Evolutionary conservation across 2,113 vertebrate species (phyloP), one percentile per base, ranked within the genome.

Genomic region (Onychostoma macrolepis): DNA sequence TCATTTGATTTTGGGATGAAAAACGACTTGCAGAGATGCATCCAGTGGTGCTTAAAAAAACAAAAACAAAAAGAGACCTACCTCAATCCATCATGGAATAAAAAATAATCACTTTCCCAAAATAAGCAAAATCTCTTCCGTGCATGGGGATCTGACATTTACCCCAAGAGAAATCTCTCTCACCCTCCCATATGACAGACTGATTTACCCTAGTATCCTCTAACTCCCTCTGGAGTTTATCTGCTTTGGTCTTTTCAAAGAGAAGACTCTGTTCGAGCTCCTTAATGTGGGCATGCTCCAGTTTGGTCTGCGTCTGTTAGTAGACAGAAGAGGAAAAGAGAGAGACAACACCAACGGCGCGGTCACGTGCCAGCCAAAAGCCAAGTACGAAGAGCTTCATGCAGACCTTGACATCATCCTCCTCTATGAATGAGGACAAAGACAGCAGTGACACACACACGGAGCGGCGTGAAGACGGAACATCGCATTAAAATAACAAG

Each of bases 231-330:
- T 97, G 96, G 91, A 97, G 96, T 96, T 97, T 97, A 94, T 96
- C 96, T 96, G 96, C 96, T 97, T 96, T 97, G 96, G 96, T 97
- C 96, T 97, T 97, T 97, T 97, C 96, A 96, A 97, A 97, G 93
- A 97, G 96, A 92, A 97, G 96, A 96, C 96, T 97, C 95, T 97
- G 96, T 95, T 97, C 96, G 95, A 97, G 96, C 94, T 97, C 96
- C 96, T 97, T 97, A 96, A 96, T 96, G 95, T 96, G 96, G 95
- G 96, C 96, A 96, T 97, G 96, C 95, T 97, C 96, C 96, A 97
- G 96, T 96, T 96, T 97, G 96, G 96, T 97, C 96, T 97, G 96
- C 96, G 96, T 97, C 96, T 97, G 96, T 97, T 96, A 97, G 96
- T 96, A 92, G 95, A 96, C 75, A 90, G 41, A 89, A 81, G 83